These are phyloP conservation scores for Pectinophora gossypiella DNA, from an alignment of 1,140 invertebrate species.

Conservation along the genomic window DNA sequence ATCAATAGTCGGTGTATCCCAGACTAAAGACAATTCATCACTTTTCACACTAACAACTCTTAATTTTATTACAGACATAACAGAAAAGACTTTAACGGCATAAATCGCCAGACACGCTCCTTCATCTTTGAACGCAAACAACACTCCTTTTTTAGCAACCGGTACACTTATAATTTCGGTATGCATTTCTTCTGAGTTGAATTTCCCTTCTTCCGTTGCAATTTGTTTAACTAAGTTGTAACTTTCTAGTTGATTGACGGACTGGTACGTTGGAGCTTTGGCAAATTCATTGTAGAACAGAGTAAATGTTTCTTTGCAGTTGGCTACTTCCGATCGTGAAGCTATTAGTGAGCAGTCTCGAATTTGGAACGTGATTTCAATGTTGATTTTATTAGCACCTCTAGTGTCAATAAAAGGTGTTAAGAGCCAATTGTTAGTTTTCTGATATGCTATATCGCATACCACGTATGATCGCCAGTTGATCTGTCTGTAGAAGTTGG, in stretches of 20 bases:
- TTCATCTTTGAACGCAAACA: conserved; percentile 97
- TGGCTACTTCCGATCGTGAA: conserved; percentile 90
- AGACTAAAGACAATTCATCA: conserved; percentile 89
- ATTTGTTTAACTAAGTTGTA: conserved; percentile 95
- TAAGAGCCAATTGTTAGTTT: conserved; percentile 99
- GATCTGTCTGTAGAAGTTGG: conserved; percentile 95
- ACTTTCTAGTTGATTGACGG: conserved; percentile 95
- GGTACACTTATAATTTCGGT: conserved; percentile 95
- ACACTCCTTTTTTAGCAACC: conserved; percentile 95
- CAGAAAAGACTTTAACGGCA: conserved; percentile 96
- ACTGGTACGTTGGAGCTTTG: conserved; percentile 92
- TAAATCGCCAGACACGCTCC: conserved; percentile 97
- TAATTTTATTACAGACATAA: conserved; percentile 94
- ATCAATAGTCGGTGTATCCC: conserved; percentile 89
- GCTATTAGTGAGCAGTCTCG: conserved; percentile 95
- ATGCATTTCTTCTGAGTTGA: conserved; percentile 95
- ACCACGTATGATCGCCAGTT: conserved; percentile 98
- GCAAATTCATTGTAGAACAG: conserved; percentile 97
- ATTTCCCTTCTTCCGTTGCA: conserved; percentile 93
- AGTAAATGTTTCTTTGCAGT: conserved; percentile 97
- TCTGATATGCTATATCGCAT: conserved; percentile 96
- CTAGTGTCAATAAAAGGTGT: conserved; percentile 96
- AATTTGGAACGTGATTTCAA: conserved; percentile 98
- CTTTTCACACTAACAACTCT: conserved; percentile 88
- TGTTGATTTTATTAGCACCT: conserved; percentile 95